Conservation (phyloP, 2,888 invertebrate genomes). For the Dermolepida albohirtum region DNA sequence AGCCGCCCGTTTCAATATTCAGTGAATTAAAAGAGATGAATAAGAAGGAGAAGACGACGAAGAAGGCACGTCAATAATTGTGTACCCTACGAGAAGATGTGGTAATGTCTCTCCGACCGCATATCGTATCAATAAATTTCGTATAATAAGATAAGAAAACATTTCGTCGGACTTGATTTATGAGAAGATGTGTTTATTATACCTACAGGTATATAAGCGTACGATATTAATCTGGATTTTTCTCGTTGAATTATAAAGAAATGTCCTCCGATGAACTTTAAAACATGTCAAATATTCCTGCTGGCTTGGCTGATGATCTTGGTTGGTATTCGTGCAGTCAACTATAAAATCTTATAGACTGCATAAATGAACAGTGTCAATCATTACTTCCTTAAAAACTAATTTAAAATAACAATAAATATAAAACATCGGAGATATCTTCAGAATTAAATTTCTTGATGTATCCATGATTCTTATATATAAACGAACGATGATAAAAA, state of each 20-base stretch:
- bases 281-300: conserved; percentile 37
- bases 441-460: neutral
- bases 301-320: conserved; percentile 12
- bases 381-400: conserved; percentile 22
- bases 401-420: conserved; percentile 20
- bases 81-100: conserved; percentile 35
- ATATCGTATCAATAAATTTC: conserved; percentile 43
- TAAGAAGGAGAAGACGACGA: conserved; percentile 15
- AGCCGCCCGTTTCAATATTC: conserved; percentile 29
- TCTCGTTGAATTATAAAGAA: conserved; percentile 35
- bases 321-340: conserved; percentile 2
- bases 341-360: conserved; percentile 34
- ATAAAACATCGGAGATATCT: conserved; percentile 6
- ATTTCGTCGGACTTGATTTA: conserved; percentile 42
- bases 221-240: conserved; percentile 37
- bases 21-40: conserved; percentile 34
- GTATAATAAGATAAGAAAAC: conserved; percentile 43
- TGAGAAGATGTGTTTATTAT: conserved; percentile 42
- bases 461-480: too few relatives aligned
- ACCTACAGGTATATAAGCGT: conserved; percentile 32
- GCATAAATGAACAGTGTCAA: conserved; percentile 29
- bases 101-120: conserved; percentile 38
- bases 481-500: too few relatives aligned
- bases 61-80: conserved; percentile 35
- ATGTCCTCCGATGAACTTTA: conserved; percentile 32